Evolutionary conservation across 2,113 vertebrate species (phyloP), one percentile per base, ranked within the genome.

Genomic region (Notechis scutatus): DNA sequence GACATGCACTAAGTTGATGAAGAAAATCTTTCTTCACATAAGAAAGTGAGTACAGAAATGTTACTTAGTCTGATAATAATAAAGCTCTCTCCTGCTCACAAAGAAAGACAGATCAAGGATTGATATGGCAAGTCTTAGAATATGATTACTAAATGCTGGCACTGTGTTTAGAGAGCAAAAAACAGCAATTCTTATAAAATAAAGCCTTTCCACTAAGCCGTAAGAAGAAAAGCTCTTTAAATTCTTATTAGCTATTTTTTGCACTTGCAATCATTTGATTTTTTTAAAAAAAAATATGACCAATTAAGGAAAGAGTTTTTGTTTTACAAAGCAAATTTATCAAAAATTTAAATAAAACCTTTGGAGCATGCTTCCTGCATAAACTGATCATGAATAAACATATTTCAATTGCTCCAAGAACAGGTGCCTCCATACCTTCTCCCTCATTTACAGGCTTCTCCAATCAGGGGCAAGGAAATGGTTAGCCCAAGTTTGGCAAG

Each of bases 371-470:
- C 96, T 96, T 42, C 56, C 95, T 95, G 95, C 94, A 95, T 94
- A 96, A 97, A 95, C 93, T 94, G 89, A 95, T 97, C 93, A 97
- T 97, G 96, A 97, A 97, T 97, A 97, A 96, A 96, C 96, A 97
- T 97, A 95, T 95, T 96, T 94, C 93, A 95, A 85, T 94, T 96
- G 92, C 96, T 96, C 93, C 93, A 94, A 95, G 94, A 97, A 96
- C 95, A 96, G 96, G 96, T 96, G 94, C 93, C 94, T 96, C 96
- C 95, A 95, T 91, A 92, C 93, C 94, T 94, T 54, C 94, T 91
- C 94, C 94, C 95, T 93, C 55, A 0, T 95, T 91, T 93, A 93
- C 81, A 94, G 89, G 89, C 94, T 86, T 95, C 95, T 94, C 95
- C 96, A 97, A 90, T 97, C 96, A 92, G 69, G 93, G 95, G 91